Percentiles rank a stretch among this genome's conserved stretches.
Conservation (phyloP, 2,113 vertebrate genomes). For the Heliornis fulica region DNA sequence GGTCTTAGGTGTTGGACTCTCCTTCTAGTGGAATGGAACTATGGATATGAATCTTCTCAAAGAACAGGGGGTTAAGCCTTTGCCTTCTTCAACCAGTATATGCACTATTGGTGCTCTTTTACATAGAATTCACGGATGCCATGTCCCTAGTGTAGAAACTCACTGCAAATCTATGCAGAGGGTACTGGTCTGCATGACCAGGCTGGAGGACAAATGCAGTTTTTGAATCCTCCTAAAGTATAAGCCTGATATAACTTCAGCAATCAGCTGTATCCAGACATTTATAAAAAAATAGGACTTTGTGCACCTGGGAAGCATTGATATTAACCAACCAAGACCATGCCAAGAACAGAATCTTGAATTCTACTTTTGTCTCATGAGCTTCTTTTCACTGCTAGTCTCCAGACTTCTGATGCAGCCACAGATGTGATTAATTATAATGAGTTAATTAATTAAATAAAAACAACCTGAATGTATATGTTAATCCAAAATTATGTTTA, state of each 20-base stretch:
- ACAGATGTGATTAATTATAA: not conserved
- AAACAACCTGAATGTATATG: not conserved
- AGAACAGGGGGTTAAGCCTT: not conserved
- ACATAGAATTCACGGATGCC: not conserved
- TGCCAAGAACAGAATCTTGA: not conserved
- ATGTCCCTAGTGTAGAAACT: not conserved
- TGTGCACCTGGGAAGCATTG: not conserved
- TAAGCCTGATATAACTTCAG: not conserved
- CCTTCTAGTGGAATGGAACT: not conserved
- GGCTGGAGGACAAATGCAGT: not conserved
- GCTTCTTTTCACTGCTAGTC: not conserved
- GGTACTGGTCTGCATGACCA: accelerated
- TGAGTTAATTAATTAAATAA: not conserved
- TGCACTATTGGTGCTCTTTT: not conserved
- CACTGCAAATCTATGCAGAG: not conserved
- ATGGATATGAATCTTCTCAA: not conserved
- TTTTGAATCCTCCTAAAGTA: not conserved
- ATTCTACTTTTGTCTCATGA: not conserved
- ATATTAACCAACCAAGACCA: not conserved
- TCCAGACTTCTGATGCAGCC: not conserved
- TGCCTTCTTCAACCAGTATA: not conserved
- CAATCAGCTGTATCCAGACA: not conserved
- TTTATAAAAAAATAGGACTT: not conserved
- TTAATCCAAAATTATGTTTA: not conserved
- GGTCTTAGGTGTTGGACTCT: not conserved